Evolutionary conservation across 2,888 invertebrate species (phyloP).

Genomic region (Exephanes ischioxanthus): DNA sequence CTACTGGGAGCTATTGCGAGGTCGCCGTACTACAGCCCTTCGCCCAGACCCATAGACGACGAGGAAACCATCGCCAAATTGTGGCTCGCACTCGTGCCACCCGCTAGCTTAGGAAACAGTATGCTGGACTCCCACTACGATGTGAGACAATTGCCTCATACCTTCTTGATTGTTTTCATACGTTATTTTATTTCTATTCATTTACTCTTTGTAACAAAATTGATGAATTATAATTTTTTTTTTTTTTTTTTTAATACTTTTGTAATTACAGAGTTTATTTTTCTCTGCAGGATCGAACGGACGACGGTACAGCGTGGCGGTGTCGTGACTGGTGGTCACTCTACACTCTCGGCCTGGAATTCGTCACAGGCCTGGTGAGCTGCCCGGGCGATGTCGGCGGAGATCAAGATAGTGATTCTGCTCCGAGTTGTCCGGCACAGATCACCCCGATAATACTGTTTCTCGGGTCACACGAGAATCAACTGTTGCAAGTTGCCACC

Average conservation of each 20-base stretch:
- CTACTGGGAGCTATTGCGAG: constrained; percentile 79
- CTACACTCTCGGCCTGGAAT: constrained; percentile 81
- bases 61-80: constrained; percentile 80
- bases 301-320: constrained; percentile 76
- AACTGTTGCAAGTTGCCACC: constrained; percentile 81
- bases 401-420: constrained; percentile 64
- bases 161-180: not conserved
- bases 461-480: constrained; percentile 81
- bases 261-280: not conserved
- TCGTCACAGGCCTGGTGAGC: constrained; percentile 78
- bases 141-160: constrained; percentile 68
- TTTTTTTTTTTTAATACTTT: not conserved
- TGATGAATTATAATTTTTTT: not conserved
- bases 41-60: constrained; percentile 75
- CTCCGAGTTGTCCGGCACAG: constrained; percentile 71
- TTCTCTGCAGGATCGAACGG: constrained; percentile 75
- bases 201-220: not conserved
- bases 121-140: constrained; percentile 81
- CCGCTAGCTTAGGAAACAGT: constrained; percentile 79
- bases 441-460: constrained; percentile 77
- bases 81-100: constrained; percentile 82
- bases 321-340: constrained; percentile 84
- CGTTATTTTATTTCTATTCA: not conserved
- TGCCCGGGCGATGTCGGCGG: constrained; percentile 67
- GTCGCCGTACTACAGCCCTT: constrained; percentile 76